These are phyloP conservation scores for Neoascia interrupta DNA, from an alignment of 2,888 invertebrate species.

Conservation along the genomic window DNA sequence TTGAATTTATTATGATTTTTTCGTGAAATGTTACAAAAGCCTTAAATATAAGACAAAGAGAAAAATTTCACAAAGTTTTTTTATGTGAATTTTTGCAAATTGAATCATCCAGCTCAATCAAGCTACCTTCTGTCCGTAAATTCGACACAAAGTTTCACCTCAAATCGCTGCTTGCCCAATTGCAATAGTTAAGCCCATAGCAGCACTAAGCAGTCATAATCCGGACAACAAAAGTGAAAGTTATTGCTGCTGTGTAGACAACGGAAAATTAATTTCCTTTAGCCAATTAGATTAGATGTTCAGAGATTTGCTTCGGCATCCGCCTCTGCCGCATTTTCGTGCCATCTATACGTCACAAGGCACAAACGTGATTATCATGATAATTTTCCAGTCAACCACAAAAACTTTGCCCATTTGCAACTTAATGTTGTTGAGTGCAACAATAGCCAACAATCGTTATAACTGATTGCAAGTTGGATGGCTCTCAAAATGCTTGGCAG, in stretches of 20 bases:
- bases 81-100: slow-evolving; percentile 17
- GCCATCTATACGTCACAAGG: slow-evolving; percentile 35
- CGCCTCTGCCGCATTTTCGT: slow-evolving; percentile 14
- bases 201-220: slow-evolving; percentile 25
- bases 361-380: slow-evolving; percentile 63
- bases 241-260: slow-evolving; percentile 28
- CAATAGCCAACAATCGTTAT: slow-evolving; percentile 64
- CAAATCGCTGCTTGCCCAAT: slow-evolving; percentile 18
- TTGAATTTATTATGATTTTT: too few species aligned
- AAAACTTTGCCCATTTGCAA: slow-evolving; percentile 64
- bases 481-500: background rate
- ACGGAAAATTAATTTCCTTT: slow-evolving; percentile 59
- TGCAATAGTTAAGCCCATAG: slow-evolving; percentile 42
- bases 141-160: slow-evolving; percentile 21
- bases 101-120: slow-evolving; percentile 18
- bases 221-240: slow-evolving; percentile 59
- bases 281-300: slow-evolving; percentile 59
- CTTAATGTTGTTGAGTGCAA: slow-evolving; percentile 63
- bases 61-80: too few species aligned
- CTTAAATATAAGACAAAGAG: too few species aligned
- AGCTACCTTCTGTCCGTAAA: slow-evolving; percentile 7
- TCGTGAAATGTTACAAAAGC: too few species aligned
- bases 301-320: slow-evolving; percentile 22
- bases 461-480: slow-evolving; percentile 47
- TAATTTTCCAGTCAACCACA: slow-evolving; percentile 53